Evolutionary conservation across 2,113 vertebrate genomes (phyloP), one percentile per base, ranked within the genome.

Genomic region (Lepus americanus): DNA sequence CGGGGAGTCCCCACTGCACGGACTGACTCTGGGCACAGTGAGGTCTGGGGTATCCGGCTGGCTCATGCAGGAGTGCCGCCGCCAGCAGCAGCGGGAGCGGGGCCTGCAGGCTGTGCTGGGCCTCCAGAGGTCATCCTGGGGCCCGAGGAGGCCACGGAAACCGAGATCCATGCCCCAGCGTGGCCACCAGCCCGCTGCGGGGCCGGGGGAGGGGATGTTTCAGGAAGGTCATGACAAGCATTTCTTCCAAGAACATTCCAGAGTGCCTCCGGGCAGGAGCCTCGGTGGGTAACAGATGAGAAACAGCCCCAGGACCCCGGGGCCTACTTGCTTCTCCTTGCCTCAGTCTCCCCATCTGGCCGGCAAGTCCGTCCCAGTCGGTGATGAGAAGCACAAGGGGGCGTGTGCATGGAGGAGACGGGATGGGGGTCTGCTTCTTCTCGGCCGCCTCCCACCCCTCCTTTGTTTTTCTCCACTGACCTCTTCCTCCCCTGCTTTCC

Each of bases 401-500:
- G 55, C 13, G 31, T 82, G 44, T 63, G 2, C 51, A 51, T 94
- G 77, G 53, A 59, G 44, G 33, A 69, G 9, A 64, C 64, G 12
- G 53, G 33, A 44, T n/a, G 49, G 36, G 31, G 83, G 55, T 53
- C 94, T 87, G 27, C 33, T 90, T 69, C 59, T 82, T 59, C 86
- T 36, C 39, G n/a, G 33, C 25, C 61, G 19, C 72, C 73, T 22
- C 79, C 25, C 66, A 33, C 22, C 27, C 22, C 76, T 67, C 29
- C 79, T 88, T 94, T 97, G 94, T 96, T 95, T 95, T 95, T 94
- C 96, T 96, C 74, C 92, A 36, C 94, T 97, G 96, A 96, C 96
- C 96, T 96, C 95, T 96, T 86, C 95, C 85, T 94, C 93, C 94
- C 90, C 95, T 9, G 80, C 92, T 95, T 97, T 96, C 97, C 96